Conservation (phyloP, 2,888 invertebrate genomes). For the Nephrotoma appendiculata region DNA sequence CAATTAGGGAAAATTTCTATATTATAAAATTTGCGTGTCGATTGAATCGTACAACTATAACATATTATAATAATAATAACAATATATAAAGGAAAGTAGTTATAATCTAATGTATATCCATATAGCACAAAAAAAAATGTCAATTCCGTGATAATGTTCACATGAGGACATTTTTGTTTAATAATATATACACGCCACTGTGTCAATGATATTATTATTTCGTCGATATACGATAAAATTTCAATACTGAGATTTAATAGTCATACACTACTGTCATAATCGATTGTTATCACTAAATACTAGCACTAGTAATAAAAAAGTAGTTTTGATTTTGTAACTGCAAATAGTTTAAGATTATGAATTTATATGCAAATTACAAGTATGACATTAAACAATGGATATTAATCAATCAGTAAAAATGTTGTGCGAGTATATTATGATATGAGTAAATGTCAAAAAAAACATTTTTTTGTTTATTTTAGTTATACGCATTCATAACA, state of each 20-base stretch:
- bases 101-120: neutral
- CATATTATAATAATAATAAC: neutral
- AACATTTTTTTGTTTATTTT: neutral
- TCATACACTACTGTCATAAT: neutral
- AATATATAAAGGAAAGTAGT: neutral
- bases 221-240: neutral
- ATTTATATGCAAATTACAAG: neutral
- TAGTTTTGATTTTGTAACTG: neutral
- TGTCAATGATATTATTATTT: neutral
- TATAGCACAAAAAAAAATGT: neutral
- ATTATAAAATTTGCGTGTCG: neutral
- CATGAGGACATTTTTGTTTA: neutral
- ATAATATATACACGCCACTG: neutral
- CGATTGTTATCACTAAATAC: neutral
- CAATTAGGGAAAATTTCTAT: neutral
- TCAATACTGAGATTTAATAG: neutral
- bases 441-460: neutral
- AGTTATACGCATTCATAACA: neutral
- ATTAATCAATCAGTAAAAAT: neutral
- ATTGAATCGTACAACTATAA: neutral
- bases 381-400: neutral
- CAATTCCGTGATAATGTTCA: neutral
- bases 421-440: neutral
- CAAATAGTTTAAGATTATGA: neutral
- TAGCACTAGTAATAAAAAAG: neutral